Evolutionary conservation across 2,113 vertebrate genomes (phyloP), one percentile per base, ranked within the genome.

Genomic region (Datnioides undecimradiatus): DNA sequence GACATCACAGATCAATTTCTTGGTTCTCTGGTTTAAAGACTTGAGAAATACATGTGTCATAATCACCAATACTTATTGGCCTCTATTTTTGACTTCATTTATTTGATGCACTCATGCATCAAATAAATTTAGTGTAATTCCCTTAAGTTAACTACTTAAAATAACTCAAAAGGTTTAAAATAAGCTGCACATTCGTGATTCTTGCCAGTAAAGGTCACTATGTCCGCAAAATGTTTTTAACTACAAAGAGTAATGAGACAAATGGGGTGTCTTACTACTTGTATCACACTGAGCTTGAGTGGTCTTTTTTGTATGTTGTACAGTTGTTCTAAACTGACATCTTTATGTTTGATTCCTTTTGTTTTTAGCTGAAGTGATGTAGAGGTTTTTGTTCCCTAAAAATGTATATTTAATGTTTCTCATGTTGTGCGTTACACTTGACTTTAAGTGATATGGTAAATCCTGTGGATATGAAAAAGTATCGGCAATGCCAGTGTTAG

Each of bases 381-480:
- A 2, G 64, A 69, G 46, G 29, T 84, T 62, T 81, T 79, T 86
- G 62, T 90, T 73, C 72, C 62, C 63, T 68, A 41, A 69, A 45
- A 13, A 48, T 83, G 65, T 90, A 60, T 83, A 82, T 67, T 76
- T 66, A 43, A 64, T 85, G 82, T 88, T 38, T 81, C 83, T 76
- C 6, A 67, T 83, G 76, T 82, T 86, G 70, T 88, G 73, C 23
- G 52, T 87, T 74, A 49, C 19, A 12, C 23, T 67, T 41, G 19
- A 49, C 45, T 43, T 87, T 82, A n/a, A 83, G 70, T 80, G 45
- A 17, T 68, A 2, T 78, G 51, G 58, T 95, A 84, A 97, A 96
- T 97, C 96, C 96, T 95, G 91, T 94, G 96, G 96, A 96, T 98
- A 97, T 95, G 5, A 79, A 77, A 45, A 54, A 38, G 88, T 93